Percentiles rank a stretch among this genome's conserved stretches.
phyloP scores from a whole-genome alignment of 2,113 vertebrate genomes.

The Corvus hawaiiensis region DNA sequence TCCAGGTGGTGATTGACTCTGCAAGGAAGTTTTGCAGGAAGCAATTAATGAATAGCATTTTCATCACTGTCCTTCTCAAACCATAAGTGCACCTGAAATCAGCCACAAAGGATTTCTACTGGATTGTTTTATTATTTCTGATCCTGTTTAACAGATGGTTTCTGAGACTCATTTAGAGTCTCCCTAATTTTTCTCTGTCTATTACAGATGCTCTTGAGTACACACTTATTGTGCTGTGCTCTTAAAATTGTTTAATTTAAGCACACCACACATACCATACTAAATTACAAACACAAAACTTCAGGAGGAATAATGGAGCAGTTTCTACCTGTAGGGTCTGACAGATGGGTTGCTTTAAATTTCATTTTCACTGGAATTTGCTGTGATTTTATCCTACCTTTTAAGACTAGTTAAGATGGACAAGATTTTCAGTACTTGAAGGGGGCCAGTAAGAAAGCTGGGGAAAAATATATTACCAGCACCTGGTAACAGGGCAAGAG shows the following conservation, averaged over 20 bases:
- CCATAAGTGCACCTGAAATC: not conserved
- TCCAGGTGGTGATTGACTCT: not conserved
- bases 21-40: not conserved
- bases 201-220: not conserved
- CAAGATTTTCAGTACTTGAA: not conserved
- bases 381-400: not conserved
- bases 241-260: not conserved
- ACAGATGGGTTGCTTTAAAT: not conserved
- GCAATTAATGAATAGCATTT: not conserved
- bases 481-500: not conserved
- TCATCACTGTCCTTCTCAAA: slow-evolving; percentile 5
- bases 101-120: not conserved
- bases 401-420: not conserved
- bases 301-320: not conserved
- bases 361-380: not conserved
- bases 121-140: not conserved
- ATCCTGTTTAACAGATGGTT: not conserved
- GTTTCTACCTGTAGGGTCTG: not conserved
- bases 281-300: not conserved
- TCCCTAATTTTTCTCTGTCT: slow-evolving; percentile 24
- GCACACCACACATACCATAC: fast-evolving
- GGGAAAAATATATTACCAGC: not conserved
- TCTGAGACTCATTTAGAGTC: not conserved
- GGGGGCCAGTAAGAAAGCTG: not conserved
- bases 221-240: not conserved